Evolutionary conservation across 1,140 invertebrate genomes (phyloP), one percentile per base, ranked within the genome.

Genomic region (Aphis gossypii): DNA sequence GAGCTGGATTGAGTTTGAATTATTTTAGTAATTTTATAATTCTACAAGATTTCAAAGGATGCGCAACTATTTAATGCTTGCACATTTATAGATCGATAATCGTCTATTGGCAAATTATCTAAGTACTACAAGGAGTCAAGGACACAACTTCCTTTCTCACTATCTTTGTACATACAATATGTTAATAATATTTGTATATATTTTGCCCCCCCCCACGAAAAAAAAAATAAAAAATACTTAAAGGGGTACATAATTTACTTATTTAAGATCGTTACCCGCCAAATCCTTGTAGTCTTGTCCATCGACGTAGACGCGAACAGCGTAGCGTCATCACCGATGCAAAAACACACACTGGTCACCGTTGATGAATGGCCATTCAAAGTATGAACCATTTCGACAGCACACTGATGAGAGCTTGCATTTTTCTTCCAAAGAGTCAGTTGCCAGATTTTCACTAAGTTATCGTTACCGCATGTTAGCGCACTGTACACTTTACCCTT

Each of bases 361-460:
- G 96, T 96, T 93, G 95, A 95, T 60, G 94, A 94, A 94, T 96
- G 95, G 21, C 96, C 96, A 82, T 94, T 94, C 38, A 95, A 94
- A 2, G 41, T 92, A n/a, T 48, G 41, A 4, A 93, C 21, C 48
- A 93, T 44, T 60, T 93, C 56, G 18, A 93, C 44, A 25, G 41
- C 38, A 35, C 92, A 94, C 30, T 90, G 84, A 68, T 68, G 60
- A 9, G 84, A 86, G 25, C 11, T 23, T n/a, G 54, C 46, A 23
- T 48, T 90, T 18, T 18, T 46, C 38, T 94, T 93, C 90, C 68
- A 93, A n/a, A 76, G 90, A 1, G 54, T 46, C 20, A 98, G 96
- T 83, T 96, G 96, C 97, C 97, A 98, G 21, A 98, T 94, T 95
- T 97, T 97, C 1, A 98, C 96, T n/a, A 96, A 95, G 94, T 97